Base-by-base conservation (phyloP, 2,113 vertebrate species). In the Ailurus styani region DNA sequence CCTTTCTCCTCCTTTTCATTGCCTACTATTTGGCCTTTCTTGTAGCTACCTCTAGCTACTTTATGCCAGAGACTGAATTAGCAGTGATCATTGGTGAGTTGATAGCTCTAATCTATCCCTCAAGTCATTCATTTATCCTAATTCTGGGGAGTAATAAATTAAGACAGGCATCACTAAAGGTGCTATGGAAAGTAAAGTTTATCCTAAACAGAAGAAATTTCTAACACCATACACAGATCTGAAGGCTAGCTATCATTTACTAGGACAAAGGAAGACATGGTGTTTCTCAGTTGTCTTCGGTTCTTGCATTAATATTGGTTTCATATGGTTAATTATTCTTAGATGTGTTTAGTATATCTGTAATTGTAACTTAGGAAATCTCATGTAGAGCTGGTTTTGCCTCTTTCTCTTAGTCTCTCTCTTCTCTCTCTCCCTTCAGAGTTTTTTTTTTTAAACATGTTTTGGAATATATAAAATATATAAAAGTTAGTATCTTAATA, bases 61-160 rank as follows among this genome's bases (percentile, higher is more conserved):
- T 98, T 68, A 78, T 97, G 50, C 85, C 95, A 68, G 93, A 97
- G 82, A 97, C 55, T 27, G 95, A 98, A 40, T 62, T 96, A 94
- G 94, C 96, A 70, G 93, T 97, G 60, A 82, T 96, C 6, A 34
- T 73, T 31, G 85, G 96, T 91, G 97, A 97, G 78, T 40, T 94
- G 17, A 89, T 95, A 82, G 96, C 97, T 79, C 42, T 98, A 29
- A 88, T 97, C 23, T 98, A 96, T 37, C 98, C 97, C 9, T 97
- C 97, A 47, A 93, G 94, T 29, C 97, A 98, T 73, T 97, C 97
- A 0, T 96, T 97, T 82, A 97, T 97, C 37, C 60, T 98, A 50
- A 97, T 98, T 81, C 82, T 95, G 40, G 95, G 95, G 20, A 98
- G 97, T 72, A 95, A n/a, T 54, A 97, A 98, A 88, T 72, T 98